phyloP scores from a whole-genome alignment of 2,113 vertebrate species.

The Lipophrys pholis region DNA sequence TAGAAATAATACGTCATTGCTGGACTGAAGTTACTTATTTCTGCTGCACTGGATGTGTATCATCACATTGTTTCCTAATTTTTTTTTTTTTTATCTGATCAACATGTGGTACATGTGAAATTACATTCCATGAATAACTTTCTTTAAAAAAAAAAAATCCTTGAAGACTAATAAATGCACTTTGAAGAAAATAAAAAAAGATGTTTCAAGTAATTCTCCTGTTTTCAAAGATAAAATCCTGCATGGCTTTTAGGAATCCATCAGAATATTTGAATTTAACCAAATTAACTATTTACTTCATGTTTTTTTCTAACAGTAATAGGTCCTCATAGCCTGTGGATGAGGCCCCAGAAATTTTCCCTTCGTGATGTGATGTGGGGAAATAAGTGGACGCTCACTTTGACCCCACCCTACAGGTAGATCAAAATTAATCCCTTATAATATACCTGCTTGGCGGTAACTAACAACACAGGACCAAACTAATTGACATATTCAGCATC shows the following conservation, averaged over 20 bases:
- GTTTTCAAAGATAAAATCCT: not conserved
- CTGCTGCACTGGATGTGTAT: conserved; percentile 4
- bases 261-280: too few relatives aligned
- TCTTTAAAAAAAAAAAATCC: conserved; percentile 1
- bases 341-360: too few relatives aligned
- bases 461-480: too few relatives aligned
- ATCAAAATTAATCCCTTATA: too few relatives aligned
- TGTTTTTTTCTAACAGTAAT: too few relatives aligned
- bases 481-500: too few relatives aligned
- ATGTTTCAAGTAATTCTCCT: not conserved
- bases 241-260: too few relatives aligned
- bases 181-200: conserved; percentile 24
- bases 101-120: conserved; percentile 29
- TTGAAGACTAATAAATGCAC: conserved; percentile 49
- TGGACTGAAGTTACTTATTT: not conserved
- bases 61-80: conserved; percentile 12
- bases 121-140: conserved; percentile 49
- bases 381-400: too few relatives aligned
- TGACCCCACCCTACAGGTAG: not conserved
- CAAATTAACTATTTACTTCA: too few relatives aligned
- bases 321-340: too few relatives aligned
- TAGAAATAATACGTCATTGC: not conserved
- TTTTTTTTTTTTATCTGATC: conserved; percentile 40
- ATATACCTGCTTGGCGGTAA: too few relatives aligned
- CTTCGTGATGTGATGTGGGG: too few relatives aligned